Evolutionary conservation across 2,888 invertebrate genomes (phyloP).

Genomic region (Dynastes grantii): DNA sequence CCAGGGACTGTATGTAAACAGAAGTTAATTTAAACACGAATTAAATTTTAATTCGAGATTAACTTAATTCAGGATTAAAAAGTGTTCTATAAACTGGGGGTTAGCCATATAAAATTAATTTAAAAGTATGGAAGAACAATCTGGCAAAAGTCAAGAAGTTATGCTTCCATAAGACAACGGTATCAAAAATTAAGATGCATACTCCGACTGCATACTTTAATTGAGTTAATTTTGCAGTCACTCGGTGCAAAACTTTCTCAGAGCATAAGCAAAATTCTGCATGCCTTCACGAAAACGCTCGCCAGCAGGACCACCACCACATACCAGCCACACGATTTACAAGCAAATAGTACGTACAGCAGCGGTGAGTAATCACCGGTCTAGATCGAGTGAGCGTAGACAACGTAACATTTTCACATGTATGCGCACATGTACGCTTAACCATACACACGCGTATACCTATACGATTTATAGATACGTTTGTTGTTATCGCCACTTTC

Average conservation of each 20-base stretch:
- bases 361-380: conserved; percentile 40
- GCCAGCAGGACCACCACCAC: conserved; percentile 27
- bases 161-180: too few relatives aligned
- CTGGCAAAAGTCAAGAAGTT: too few relatives aligned
- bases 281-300: conserved; percentile 35
- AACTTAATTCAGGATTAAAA: too few relatives aligned
- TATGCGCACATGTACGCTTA: not conserved
- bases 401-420: conserved; percentile 35
- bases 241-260: conserved; percentile 19
- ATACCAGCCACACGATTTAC: conserved; percentile 22
- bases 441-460: conserved; percentile 10
- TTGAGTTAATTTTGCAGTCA: too few relatives aligned
- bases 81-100: too few relatives aligned
- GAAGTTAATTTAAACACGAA: too few relatives aligned
- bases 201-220: too few relatives aligned
- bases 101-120: too few relatives aligned
- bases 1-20: too few relatives aligned
- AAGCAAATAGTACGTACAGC: conserved; percentile 27
- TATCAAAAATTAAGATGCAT: not conserved
- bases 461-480: not conserved
- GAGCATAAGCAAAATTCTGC: conserved; percentile 23
- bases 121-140: too few relatives aligned
- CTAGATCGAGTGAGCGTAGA: conserved; percentile 37
- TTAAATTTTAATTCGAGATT: too few relatives aligned
- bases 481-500: conserved; percentile 41